phyloP scores from a whole-genome alignment of 2,797 vertebrate species.

The Xyrichtys novacula region DNA sequence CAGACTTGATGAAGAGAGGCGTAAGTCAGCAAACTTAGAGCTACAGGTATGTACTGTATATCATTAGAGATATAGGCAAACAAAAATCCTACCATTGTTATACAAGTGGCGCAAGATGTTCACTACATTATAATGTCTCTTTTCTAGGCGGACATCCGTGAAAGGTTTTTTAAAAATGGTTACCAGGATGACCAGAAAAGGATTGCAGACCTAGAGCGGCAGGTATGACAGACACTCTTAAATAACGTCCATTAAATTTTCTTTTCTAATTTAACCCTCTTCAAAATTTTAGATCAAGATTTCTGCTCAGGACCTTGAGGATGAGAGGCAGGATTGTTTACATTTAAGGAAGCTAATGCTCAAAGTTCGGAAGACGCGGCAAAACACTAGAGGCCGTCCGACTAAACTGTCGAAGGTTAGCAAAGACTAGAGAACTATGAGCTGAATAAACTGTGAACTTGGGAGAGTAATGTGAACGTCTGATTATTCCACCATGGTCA shows the following conservation, averaged over 20 bases:
- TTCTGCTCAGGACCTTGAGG: constrained; percentile 87
- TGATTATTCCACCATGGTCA: background rate
- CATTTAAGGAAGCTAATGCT: constrained; percentile 87
- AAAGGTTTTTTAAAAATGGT: constrained; percentile 78
- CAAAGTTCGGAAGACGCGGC: constrained; percentile 82
- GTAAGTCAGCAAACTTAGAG: constrained; percentile 78
- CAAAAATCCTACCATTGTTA: background rate
- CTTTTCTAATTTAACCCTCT: background rate
- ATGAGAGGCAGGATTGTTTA: constrained; percentile 86
- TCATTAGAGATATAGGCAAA: background rate
- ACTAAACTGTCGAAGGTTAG: constrained; percentile 74
- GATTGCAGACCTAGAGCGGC: constrained; percentile 84
- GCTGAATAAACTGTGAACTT: constrained; percentile 4
- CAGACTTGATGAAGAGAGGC: constrained; percentile 82
- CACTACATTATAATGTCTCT: background rate
- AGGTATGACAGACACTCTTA: constrained; percentile 80
- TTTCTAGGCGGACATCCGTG: constrained; percentile 83
- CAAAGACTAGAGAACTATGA: constrained; percentile 5
- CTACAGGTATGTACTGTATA: constrained; percentile 79
- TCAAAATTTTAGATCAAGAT: constrained; percentile 81
- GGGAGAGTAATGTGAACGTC: too few relatives aligned
- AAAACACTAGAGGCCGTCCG: constrained; percentile 79
- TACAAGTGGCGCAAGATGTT: background rate
- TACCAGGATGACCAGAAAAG: constrained; percentile 83
- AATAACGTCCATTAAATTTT: too few relatives aligned